These are phyloP conservation scores for Rhabditoides inermis DNA, from an alignment of 2,888 invertebrate species.

Conservation along the genomic window DNA sequence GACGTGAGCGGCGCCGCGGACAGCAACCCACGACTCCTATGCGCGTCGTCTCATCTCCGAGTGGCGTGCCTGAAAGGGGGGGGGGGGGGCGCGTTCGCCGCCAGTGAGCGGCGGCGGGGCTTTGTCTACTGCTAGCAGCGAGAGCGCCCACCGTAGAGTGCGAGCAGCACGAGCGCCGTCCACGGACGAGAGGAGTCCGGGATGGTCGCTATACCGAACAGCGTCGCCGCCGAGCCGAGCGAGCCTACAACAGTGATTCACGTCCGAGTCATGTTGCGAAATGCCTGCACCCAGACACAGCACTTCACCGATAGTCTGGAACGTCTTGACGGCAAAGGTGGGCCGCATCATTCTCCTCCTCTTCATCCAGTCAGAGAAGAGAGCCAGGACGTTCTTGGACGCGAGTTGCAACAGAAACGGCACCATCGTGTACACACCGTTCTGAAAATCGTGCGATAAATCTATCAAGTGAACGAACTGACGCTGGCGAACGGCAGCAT, in stretches of 20 bases:
- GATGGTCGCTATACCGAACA: conserved; percentile 16
- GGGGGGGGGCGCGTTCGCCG: no score
- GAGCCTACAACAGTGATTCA: conserved; percentile 5
- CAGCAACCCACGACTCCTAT: no score
- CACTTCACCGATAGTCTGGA: conserved; percentile 20
- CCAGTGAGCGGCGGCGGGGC: no score
- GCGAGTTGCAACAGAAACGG: conserved; percentile 27
- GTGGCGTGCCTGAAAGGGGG: no score
- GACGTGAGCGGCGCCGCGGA: no score
- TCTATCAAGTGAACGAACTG: not conserved
- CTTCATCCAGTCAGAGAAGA: conserved; percentile 21
- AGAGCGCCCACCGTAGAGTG: conserved; percentile 11
- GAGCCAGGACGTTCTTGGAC: conserved; percentile 18
- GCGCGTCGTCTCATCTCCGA: no score
- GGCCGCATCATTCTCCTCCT: conserved; percentile 9
- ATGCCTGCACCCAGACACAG: not conserved
- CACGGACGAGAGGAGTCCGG: conserved; percentile 16
- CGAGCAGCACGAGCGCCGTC: conserved; percentile 16
- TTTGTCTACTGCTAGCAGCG: no score
- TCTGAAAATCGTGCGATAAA: conserved; percentile 18
- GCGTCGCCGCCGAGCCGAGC: conserved; percentile 1
- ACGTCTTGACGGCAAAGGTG: conserved; percentile 21
- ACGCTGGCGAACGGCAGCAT: conserved; percentile 6
- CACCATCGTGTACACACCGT: conserved; percentile 27
- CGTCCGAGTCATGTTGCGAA: not conserved